These are phyloP conservation scores for Panagrolaimus sp. DNA, from an alignment of 1,140 invertebrate species.

Conservation along the genomic window DNA sequence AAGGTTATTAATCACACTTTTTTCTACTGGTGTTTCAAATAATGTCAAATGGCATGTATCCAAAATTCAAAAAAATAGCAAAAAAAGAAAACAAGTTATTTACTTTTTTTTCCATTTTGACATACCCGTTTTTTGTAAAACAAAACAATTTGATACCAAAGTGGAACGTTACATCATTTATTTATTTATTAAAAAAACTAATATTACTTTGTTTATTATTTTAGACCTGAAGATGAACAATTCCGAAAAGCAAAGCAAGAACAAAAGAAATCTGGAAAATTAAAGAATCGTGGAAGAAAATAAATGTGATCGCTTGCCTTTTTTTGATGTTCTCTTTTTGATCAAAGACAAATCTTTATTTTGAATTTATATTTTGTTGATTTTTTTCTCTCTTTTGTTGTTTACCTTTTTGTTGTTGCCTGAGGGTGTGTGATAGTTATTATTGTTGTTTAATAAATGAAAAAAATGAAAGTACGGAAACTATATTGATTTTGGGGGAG, in stretches of 20 bases:
- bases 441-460: background rate
- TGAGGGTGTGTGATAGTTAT: background rate
- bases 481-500: too few species aligned
- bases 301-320: background rate
- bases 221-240: constrained; percentile 47
- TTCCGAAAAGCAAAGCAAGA: constrained; percentile 46
- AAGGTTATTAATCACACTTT: background rate
- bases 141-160: background rate
- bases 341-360: constrained; percentile 2
- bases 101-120: background rate
- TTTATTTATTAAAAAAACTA: too few species aligned
- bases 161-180: background rate
- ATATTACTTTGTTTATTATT: background rate
- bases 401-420: constrained; percentile 16
- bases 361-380: background rate
- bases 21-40: background rate
- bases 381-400: constrained; percentile 25
- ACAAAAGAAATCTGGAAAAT: constrained; percentile 30
- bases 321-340: background rate
- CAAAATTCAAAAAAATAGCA: constrained; percentile 18
- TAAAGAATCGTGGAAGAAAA: constrained; percentile 23
- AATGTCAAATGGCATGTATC: constrained; percentile 7
- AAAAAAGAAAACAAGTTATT: background rate
- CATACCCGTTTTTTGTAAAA: background rate
- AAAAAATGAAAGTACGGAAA: too few species aligned